phyloP scores from a whole-genome alignment of 2,797 vertebrate species.

The Apogon hyalosoma region DNA sequence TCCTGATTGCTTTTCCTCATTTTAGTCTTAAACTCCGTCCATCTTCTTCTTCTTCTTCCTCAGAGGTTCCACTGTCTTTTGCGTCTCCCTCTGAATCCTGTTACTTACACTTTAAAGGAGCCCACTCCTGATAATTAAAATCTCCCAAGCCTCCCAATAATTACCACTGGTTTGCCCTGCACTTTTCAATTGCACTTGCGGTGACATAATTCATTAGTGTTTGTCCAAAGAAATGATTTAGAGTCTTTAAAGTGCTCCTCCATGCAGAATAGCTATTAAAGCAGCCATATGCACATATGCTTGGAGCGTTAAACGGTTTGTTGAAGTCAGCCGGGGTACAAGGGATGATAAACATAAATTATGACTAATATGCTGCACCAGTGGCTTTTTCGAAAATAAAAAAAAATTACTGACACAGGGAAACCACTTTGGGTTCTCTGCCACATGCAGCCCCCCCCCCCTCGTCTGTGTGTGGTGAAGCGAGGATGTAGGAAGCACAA shows the following conservation, averaged over 20 bases:
- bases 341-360: slow-evolving; percentile 99
- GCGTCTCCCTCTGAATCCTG: slow-evolving; percentile 45
- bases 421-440: slow-evolving; percentile 92
- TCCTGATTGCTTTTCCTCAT: neutral
- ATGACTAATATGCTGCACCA: slow-evolving; percentile 98
- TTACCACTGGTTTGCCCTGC: slow-evolving; percentile 72
- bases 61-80: slow-evolving; percentile 8
- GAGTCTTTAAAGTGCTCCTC: slow-evolving; percentile 90
- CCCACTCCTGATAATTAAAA: slow-evolving; percentile 70
- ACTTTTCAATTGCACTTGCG: slow-evolving; percentile 77
- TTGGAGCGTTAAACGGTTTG: slow-evolving; percentile 97
- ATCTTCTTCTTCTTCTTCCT: neutral
- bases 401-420: slow-evolving; percentile 94
- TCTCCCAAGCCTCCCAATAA: slow-evolving; percentile 71
- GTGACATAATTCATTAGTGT: slow-evolving; percentile 87
- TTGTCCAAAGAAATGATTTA: slow-evolving; percentile 86
- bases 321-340: slow-evolving; percentile 95
- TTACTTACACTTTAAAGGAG: slow-evolving; percentile 73
- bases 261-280: slow-evolving; percentile 99
- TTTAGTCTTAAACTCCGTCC: neutral
- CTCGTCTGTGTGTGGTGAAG: slow-evolving; percentile 92
- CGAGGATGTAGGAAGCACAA: slow-evolving; percentile 94
- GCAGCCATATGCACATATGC: slow-evolving; percentile 91
- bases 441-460: slow-evolving; percentile 80
- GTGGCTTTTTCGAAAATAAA: slow-evolving; percentile 94